phyloP scores from a whole-genome alignment of 2,797 vertebrate genomes.

The Muscicapa comitata region DNA sequence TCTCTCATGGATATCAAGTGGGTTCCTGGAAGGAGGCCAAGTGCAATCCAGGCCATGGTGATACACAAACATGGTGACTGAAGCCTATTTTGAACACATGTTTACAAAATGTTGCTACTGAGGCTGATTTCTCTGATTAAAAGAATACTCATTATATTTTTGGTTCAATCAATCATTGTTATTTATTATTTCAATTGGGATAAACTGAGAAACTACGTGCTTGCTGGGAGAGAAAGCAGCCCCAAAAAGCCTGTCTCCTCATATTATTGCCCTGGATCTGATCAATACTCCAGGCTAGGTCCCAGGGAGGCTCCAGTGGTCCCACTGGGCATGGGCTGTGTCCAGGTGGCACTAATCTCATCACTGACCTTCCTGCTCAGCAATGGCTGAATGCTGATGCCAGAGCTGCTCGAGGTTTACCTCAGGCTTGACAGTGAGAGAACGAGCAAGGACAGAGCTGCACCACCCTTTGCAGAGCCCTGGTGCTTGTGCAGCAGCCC shows the following conservation, averaged over 20 bases:
- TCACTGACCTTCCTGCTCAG: background rate
- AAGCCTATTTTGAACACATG: background rate
- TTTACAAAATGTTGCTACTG: background rate
- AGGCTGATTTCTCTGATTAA: background rate
- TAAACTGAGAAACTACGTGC: background rate
- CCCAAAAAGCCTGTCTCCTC: background rate
- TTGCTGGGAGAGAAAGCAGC: background rate
- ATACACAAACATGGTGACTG: background rate
- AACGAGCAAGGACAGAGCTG: background rate
- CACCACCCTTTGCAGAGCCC: background rate
- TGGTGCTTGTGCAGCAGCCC: background rate
- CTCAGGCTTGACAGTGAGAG: fast-evolving
- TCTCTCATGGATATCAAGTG: constrained; percentile 3
- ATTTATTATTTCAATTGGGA: background rate
- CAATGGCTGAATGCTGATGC: background rate
- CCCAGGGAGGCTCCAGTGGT: background rate
- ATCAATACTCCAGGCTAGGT: background rate
- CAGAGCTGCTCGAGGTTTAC: background rate
- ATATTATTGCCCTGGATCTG: background rate
- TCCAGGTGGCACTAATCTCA: fast-evolving
- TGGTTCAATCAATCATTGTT: background rate
- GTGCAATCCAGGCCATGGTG: background rate
- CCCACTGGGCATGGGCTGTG: background rate
- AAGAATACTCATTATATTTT: background rate
- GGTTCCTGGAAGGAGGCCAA: background rate